Percentiles rank a stretch among this genome's conserved stretches.
phyloP scores from a whole-genome alignment of 2,888 invertebrate species.

The Ischnura elegans region DNA sequence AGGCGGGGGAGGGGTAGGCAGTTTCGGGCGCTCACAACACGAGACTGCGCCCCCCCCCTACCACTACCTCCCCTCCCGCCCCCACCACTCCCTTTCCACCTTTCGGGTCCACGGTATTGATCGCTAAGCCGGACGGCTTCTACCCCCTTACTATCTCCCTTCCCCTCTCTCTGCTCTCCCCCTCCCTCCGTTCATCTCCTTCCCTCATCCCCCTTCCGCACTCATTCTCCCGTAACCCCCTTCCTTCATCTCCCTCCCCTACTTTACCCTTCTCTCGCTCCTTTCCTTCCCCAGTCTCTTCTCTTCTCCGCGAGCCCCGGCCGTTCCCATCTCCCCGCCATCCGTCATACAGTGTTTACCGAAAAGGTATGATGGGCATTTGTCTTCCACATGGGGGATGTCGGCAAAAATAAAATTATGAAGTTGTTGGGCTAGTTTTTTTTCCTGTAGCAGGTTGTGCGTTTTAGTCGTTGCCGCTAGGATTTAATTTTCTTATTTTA shows the following conservation, averaged over 20 bases:
- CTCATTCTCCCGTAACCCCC: neutral
- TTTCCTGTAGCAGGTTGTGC: no score
- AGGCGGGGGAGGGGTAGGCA: neutral
- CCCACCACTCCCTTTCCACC: neutral
- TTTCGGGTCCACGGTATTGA: slow-evolving; percentile 59
- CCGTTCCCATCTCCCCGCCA: neutral
- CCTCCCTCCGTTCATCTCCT: neutral
- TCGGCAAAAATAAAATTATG: no score
- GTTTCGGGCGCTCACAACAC: neutral
- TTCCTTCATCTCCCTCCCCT: neutral
- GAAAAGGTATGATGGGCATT: neutral
- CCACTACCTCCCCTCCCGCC: neutral
- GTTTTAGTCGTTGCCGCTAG: no score
- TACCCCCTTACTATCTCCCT: neutral
- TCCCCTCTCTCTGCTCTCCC: neutral
- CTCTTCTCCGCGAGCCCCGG: neutral
- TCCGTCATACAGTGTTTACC: neutral
- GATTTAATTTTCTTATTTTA: no score
- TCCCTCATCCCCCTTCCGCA: neutral
- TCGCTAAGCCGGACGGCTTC: slow-evolving; percentile 55
- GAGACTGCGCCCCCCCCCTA: neutral
- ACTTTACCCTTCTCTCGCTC: no score
- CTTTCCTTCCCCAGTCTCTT: neutral
- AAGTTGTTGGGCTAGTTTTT: no score
- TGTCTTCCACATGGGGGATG: neutral